A percentile compares a stretch with the other conserved stretches of the same genome.
phyloP scores from a whole-genome alignment of 1,140 invertebrate species.

The Nylanderia fulva region DNA sequence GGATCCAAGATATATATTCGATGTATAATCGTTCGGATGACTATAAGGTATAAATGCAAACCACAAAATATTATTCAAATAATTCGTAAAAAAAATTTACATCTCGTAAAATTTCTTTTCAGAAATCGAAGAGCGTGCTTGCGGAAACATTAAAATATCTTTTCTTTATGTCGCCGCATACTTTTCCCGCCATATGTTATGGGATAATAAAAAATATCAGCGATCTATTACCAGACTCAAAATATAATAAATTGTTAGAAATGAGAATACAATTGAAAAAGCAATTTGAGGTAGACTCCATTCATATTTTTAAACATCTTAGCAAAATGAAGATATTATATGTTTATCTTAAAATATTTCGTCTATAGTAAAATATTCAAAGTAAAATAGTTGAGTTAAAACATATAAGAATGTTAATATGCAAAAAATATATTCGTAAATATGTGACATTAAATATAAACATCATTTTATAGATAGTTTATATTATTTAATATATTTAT shows the following conservation, averaged over 20 bases:
- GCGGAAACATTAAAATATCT: conserved; percentile 86
- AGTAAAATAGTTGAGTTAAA: no score
- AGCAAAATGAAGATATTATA: not conserved
- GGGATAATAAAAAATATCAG: conserved; percentile 86
- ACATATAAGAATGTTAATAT: no score
- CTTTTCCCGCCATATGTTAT: conserved; percentile 86
- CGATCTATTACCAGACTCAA: conserved; percentile 84
- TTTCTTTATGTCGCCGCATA: conserved; percentile 87
- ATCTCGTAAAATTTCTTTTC: conserved; percentile 11
- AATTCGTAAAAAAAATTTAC: not conserved
- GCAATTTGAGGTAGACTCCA: conserved; percentile 86
- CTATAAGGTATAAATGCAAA: conserved; percentile 60
- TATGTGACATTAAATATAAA: no score
- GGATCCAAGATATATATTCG: conserved; percentile 82
- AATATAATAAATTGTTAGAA: conserved; percentile 84
- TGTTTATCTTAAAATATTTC: not conserved
- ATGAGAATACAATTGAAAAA: conserved; percentile 87
- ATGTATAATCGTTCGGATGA: conserved; percentile 86
- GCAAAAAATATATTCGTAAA: no score
- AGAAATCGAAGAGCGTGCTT: conserved; percentile 86
- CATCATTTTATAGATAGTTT: no score
- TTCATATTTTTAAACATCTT: conserved; percentile 25
- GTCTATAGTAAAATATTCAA: not conserved
- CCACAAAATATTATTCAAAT: not conserved
- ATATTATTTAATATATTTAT: not conserved